Evolutionary conservation across 2,888 invertebrate species (phyloP), one percentile per base, ranked within the genome.

Genomic region (Meiosimyza platycephala): DNA sequence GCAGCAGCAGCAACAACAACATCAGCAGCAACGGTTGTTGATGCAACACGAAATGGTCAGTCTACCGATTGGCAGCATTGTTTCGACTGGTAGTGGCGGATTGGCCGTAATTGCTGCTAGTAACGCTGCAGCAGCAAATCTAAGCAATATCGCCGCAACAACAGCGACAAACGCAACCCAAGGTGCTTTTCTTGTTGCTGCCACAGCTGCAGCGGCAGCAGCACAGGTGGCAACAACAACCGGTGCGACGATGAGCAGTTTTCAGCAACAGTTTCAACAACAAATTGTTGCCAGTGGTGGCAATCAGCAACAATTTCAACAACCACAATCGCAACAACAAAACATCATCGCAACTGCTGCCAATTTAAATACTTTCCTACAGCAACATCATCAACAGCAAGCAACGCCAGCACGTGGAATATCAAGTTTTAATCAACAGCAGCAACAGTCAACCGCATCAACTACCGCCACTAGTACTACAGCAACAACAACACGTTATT

Each of bases 11-110:
- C 78, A 79, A n/a, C 70, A 72, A 22, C 76, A 71, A 33, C 77
- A 77, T 52, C 77, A 76, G 48, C 78, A 77, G 62, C 75, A 74
- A 18, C 80, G 83, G 74, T 67, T 82, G 72, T 77, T 85, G 73
- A 83, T 86, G 81, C 85, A 85, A 75, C 86, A 86, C 81, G 85
- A 87, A 79, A 83, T 86, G 84, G 86, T 87, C 69, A 86, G 85
- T 76, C 80, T 86, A 77, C 85, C 86, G 60, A 80, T 84, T 78
- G 82, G 82, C 77, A 85, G 81, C 75, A 76, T 80, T 69, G 78
- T 80, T 60, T 78, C 81, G 65, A 84, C 83, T 67, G 80, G 82
- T 63, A 81, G 81, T 75, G 77, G 80, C 40, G 77, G 80, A 59
- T 72, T 79, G 67, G 75, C 78, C 18, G 75, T 79, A 54, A 76